Conservation (phyloP, 2,113 vertebrate genomes). For the Thunnus maccoyii region DNA sequence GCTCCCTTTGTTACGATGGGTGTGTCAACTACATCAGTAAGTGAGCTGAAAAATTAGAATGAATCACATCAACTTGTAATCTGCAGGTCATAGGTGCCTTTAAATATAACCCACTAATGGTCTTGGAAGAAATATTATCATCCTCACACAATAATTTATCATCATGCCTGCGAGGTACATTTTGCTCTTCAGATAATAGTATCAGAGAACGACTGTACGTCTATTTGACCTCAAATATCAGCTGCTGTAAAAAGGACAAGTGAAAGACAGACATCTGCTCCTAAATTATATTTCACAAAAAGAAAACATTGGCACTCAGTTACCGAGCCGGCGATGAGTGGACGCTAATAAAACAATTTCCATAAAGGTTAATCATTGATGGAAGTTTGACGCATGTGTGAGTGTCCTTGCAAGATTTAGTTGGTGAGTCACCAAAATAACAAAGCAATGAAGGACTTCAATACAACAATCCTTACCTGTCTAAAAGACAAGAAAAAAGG, state of each 20-base stretch:
- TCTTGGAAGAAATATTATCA: constrained; percentile 52
- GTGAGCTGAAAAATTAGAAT: constrained; percentile 54
- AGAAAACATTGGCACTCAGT: constrained; percentile 17
- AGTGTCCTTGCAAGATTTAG: constrained; percentile 5
- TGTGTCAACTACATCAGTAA: constrained; percentile 53
- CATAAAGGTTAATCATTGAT: constrained; percentile 33
- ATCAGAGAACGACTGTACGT: constrained; percentile 10
- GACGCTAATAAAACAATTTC: constrained; percentile 27
- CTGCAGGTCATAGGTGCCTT: constrained; percentile 51
- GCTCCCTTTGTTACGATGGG: constrained; percentile 47
- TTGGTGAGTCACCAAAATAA: constrained; percentile 31
- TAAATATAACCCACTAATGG: constrained; percentile 44
- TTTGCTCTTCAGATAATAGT: constrained; percentile 17
- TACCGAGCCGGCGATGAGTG: constrained; percentile 12
- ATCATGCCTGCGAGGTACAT: constrained; percentile 17
- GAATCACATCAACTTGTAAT: constrained; percentile 58
- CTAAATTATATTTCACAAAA: constrained; percentile 29
- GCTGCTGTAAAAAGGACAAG: background rate
- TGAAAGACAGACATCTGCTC: constrained; percentile 19
- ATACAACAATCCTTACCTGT: background rate
- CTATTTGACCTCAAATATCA: constrained; percentile 33
- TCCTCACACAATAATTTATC: constrained; percentile 32
- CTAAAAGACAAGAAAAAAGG: background rate
- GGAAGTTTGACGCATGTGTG: background rate
- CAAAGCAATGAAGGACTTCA: constrained; percentile 9